Evolutionary conservation across 2,113 vertebrate species (phyloP).

Genomic region (Verasper variegatus): DNA sequence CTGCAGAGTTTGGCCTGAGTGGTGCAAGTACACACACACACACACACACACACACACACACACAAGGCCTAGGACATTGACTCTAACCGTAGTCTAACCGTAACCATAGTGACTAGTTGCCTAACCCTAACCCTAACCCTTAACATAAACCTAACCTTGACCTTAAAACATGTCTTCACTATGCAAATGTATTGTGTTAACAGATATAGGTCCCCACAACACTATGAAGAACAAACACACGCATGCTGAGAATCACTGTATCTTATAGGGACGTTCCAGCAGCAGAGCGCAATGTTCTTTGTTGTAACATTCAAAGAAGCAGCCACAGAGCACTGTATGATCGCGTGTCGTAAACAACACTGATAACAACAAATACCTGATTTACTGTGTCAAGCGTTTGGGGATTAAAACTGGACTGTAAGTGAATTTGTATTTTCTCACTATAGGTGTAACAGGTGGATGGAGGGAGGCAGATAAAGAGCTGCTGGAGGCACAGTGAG

Average conservation of each 20-base stretch:
- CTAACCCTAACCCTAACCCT: too few relatives aligned
- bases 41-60: not conserved
- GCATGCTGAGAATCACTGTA: not conserved
- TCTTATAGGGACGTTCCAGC: conserved; percentile 8
- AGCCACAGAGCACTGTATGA: not conserved
- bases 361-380: not conserved
- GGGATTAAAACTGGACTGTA: not conserved
- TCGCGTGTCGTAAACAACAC: not conserved
- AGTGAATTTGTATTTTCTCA: not conserved
- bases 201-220: too few relatives aligned
- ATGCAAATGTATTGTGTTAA: too few relatives aligned
- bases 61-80: not conserved
- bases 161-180: too few relatives aligned
- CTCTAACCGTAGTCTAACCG: too few relatives aligned
- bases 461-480: not conserved
- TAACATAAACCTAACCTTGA: too few relatives aligned
- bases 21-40: not conserved
- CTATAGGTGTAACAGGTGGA: not conserved
- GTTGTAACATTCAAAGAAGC: not conserved
- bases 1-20: not conserved
- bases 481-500: conserved; percentile 8
- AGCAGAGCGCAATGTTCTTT: conserved; percentile 17
- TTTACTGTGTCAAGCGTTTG: not conserved
- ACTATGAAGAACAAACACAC: not conserved
- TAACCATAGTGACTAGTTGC: too few relatives aligned